Evolutionary conservation across 2,888 invertebrate genomes (phyloP), one percentile per base, ranked within the genome.

Genomic region (Teleogryllus oceanicus): DNA sequence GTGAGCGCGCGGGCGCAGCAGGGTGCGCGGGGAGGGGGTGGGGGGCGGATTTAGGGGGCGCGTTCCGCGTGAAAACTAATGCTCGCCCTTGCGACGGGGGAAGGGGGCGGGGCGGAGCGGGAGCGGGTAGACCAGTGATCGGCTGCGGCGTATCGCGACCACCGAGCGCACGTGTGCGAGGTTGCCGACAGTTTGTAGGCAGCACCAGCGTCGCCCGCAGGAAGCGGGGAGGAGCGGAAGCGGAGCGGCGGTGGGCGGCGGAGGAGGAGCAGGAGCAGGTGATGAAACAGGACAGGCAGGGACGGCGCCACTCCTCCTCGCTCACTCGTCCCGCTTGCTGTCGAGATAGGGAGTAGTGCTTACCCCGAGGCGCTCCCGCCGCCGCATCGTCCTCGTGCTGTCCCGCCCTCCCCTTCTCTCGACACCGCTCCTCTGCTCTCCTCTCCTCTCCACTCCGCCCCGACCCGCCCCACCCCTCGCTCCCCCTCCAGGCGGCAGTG

Each of bases 391-490:
- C 62, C 62, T 62, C 62, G 16, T 62, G 62, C 62, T 8, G 13
- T n/a, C 13, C n/a, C 62, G 13, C n/a, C 62, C 16, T 5, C 37
- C 10, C 37, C 37, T 24, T 78, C 74, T 50, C 79, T 20, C 78
- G 24, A 49, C 37, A 49, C 20, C 78, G 62, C 50, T 76, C 77
- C 20, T 11, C 75, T 1, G 1, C 62, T 62, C 20, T 12, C 78
- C 37, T 8, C 62, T 62, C 62, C 13, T 62, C 62, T 62, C 62
- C 13, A 16, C 62, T 62, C 62, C 62, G 62, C 18, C 62, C 24
- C 24, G 24, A 20, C 79, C 74, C 49, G 50, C 79, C 49, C 78
- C 50, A 49, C 37, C 51, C 13, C 78, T 74, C 50, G 76, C 79
- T 37, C 50, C 49, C 62, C 50, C 49, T 49, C 37, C 49, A 74